Conservation (phyloP, 2,888 invertebrate genomes). For the Pseudococcus jackbeardsleyi region DNA sequence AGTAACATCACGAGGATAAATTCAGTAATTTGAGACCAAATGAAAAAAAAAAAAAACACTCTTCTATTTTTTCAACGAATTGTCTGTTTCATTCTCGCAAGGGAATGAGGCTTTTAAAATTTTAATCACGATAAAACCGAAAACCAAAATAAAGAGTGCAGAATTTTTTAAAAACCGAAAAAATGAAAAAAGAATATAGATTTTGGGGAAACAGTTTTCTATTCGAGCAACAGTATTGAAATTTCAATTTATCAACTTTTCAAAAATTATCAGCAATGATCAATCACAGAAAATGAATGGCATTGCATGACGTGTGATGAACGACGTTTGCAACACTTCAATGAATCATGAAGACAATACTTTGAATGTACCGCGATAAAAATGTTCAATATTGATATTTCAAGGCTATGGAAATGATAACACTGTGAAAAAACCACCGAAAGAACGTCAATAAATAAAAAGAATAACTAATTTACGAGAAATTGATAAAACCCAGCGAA, state of each 20-base stretch:
- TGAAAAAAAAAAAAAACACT: too few relatives aligned
- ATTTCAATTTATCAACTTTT: neutral
- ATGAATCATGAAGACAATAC: slow-evolving; percentile 35
- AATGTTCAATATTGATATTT: slow-evolving; percentile 12
- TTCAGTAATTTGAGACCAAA: too few relatives aligned
- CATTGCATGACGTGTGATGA: slow-evolving; percentile 9
- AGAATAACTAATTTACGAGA: neutral
- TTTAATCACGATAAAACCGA: too few relatives aligned
- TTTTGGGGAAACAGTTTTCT: too few relatives aligned
- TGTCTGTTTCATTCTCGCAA: too few relatives aligned
- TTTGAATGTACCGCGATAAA: slow-evolving; percentile 7
- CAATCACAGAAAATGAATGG: neutral
- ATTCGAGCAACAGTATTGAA: too few relatives aligned
- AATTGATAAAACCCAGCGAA: neutral
- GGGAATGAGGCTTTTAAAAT: too few relatives aligned
- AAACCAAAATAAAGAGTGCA: too few relatives aligned
- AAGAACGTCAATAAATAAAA: slow-evolving; percentile 12
- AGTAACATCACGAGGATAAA: too few relatives aligned
- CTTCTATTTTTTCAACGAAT: too few relatives aligned
- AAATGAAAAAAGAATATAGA: too few relatives aligned
- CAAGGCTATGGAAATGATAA: slow-evolving; percentile 31
- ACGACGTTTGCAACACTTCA: slow-evolving; percentile 21
- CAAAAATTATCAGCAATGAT: neutral
- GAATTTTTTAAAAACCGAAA: too few relatives aligned
- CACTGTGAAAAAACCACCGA: neutral